Evolutionary conservation across 2,888 invertebrate species (phyloP).

Genomic region (Theristus sp.): DNA sequence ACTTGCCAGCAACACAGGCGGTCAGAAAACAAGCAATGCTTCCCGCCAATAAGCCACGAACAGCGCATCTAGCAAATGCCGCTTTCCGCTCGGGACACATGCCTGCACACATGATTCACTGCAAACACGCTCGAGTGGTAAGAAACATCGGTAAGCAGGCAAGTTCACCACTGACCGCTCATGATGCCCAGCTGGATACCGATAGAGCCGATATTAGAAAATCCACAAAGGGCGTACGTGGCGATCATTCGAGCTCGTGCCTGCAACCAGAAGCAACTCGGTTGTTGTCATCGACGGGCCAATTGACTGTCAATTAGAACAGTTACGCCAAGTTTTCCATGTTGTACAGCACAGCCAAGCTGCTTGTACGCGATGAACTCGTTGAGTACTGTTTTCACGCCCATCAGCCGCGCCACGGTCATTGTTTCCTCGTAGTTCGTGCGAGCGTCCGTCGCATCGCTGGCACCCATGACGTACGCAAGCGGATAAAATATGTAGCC

Average conservation of each 20-base stretch:
- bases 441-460: background rate
- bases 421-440: background rate
- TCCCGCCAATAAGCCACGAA: constrained; percentile 15
- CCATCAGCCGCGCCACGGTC: constrained; percentile 19
- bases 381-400: constrained; percentile 21
- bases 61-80: constrained; percentile 12
- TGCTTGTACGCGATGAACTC: constrained; percentile 21
- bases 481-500: constrained; percentile 73
- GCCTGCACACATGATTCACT: background rate
- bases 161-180: constrained; percentile 28
- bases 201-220: constrained; percentile 33
- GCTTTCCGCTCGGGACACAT: constrained; percentile 14
- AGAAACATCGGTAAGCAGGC: background rate
- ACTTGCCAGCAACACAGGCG: constrained; percentile 16
- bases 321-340: too few species aligned
- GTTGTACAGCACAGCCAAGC: constrained; percentile 5
- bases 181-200: constrained; percentile 31
- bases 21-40: constrained; percentile 18
- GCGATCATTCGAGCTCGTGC: constrained; percentile 19
- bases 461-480: constrained; percentile 56
- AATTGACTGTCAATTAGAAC: too few species aligned
- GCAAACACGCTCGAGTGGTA: background rate
- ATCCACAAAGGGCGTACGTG: constrained; percentile 35
- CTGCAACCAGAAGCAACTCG: too few species aligned
- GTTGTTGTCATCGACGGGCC: too few species aligned